Base-by-base conservation (phyloP, 2,888 invertebrate species). In the Eulithis prunata region DNA sequence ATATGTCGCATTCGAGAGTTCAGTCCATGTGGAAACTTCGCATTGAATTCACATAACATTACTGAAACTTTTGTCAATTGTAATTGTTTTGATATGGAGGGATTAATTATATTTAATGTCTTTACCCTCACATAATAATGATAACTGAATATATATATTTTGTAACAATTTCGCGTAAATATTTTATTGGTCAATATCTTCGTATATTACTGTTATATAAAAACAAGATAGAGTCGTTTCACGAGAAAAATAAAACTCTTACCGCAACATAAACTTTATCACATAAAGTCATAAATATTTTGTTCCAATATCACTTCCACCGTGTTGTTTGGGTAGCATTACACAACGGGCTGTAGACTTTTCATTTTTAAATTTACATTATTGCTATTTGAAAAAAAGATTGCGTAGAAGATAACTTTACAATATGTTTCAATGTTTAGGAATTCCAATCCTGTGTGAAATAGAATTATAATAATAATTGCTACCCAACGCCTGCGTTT, bases 261-360 rank as follows among this genome's bases (percentile, higher is more conserved):
- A 87, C 89, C 86, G 89, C 86, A 80, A 85, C 87, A 87, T 90
- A 88, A 89, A 89, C 75, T 88, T 89, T 88, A 89, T 89, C 87
- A 89, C 87, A 85, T 85, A 77, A 83, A 85, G 86, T 84, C 86
- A 86, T 88, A 89, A 89, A 90, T 89, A 89, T 88, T 87, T 85
- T 85, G 86, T 84, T 84, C 81, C 86, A 84, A 86, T 87, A 86
- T 84, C 82, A 82, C 80, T 86, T 84, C 76, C 80, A 78, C 78
- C 77, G 74, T 74, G 77, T 74, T 72, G 76, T 55, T 57, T 65
- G 70, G 70, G 74, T 73, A 70, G 73, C n/a, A 32, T 47, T 47
- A 14, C 14, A 47, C 8, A 47, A 47, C 75, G 72, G 74, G 68
- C 68, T 78, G 76, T 75, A 78, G 80, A 11, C 41, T 41, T 10